Evolutionary conservation across 2,888 invertebrate species (phyloP).

Genomic region (Melinaea menophilus): DNA sequence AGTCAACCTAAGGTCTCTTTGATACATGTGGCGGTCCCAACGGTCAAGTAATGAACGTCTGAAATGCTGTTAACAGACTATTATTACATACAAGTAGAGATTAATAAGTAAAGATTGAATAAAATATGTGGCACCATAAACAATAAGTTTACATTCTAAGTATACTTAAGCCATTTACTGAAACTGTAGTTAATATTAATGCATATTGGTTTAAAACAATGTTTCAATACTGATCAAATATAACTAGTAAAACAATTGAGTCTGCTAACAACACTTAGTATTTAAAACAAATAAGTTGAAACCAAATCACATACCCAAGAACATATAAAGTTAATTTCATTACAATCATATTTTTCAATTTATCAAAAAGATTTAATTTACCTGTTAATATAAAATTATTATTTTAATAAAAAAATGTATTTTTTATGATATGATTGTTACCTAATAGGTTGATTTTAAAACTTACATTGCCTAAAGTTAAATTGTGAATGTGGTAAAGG

Average conservation of each 20-base stretch:
- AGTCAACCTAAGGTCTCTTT: constrained; percentile 79
- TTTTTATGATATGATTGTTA: constrained; percentile 41
- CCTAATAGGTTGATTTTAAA: constrained; percentile 57
- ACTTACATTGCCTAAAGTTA: constrained; percentile 81
- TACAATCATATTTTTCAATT: background rate
- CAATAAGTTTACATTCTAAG: too few relatives aligned
- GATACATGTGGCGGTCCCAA: constrained; percentile 76
- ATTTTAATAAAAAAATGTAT: background rate
- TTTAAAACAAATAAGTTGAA: background rate
- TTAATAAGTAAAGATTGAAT: too few relatives aligned
- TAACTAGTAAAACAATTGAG: too few relatives aligned
- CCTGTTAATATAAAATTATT: background rate
- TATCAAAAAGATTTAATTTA: background rate
- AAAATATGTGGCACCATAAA: too few relatives aligned
- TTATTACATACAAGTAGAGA: too few relatives aligned
- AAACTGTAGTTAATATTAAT: too few relatives aligned
- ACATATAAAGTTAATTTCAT: background rate
- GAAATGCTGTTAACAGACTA: constrained; percentile 60
- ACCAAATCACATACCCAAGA: background rate
- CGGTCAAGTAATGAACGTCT: constrained; percentile 73
- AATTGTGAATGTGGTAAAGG: constrained; percentile 80
- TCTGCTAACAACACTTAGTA: background rate
- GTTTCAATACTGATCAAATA: too few relatives aligned
- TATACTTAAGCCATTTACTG: too few relatives aligned
- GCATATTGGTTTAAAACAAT: too few relatives aligned